Conservation (phyloP, 1,140 invertebrate genomes). For the Drosophila arizonae region DNA sequence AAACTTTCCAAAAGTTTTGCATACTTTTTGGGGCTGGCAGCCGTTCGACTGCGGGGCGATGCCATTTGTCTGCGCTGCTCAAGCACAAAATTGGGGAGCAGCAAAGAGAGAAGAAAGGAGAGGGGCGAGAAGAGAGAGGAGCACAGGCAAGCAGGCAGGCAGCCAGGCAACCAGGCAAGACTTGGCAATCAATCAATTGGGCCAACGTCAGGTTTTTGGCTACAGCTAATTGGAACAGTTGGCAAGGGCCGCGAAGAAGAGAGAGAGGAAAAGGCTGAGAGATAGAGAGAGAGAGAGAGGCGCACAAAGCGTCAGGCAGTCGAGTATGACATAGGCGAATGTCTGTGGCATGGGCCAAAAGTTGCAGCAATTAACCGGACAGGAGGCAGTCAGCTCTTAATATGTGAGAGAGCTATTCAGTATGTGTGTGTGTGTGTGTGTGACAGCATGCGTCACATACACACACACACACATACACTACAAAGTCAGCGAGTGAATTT, state of each 20-base stretch:
- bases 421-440: not conserved
- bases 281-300: not conserved
- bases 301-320: conserved; percentile 12
- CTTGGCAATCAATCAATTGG: conserved; percentile 77
- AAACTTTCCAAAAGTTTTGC: conserved; percentile 74
- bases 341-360: not conserved
- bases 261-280: not conserved
- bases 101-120: not conserved
- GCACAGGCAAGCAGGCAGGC: too few species aligned
- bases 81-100: conserved; percentile 49
- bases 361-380: conserved; percentile 36
- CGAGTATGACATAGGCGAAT: conserved; percentile 1
- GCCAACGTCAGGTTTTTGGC: conserved; percentile 28
- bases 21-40: conserved; percentile 61
- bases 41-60: conserved; percentile 36
- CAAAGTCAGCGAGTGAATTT: conserved; percentile 62
- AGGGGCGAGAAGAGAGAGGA: not conserved
- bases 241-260: conserved; percentile 12
- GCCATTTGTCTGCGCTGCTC: conserved; percentile 52
- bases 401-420: not conserved
- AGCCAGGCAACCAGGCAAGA: conserved; percentile 34
- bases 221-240: conserved; percentile 62
- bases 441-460: conserved; percentile 1
- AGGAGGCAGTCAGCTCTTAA: conserved; percentile 1
- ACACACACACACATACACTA: not conserved